Percentiles rank a stretch among this genome's conserved stretches.
Evolutionary conservation across 2,113 vertebrate species (phyloP).

Genomic region (Ramphastos sulfuratus): DNA sequence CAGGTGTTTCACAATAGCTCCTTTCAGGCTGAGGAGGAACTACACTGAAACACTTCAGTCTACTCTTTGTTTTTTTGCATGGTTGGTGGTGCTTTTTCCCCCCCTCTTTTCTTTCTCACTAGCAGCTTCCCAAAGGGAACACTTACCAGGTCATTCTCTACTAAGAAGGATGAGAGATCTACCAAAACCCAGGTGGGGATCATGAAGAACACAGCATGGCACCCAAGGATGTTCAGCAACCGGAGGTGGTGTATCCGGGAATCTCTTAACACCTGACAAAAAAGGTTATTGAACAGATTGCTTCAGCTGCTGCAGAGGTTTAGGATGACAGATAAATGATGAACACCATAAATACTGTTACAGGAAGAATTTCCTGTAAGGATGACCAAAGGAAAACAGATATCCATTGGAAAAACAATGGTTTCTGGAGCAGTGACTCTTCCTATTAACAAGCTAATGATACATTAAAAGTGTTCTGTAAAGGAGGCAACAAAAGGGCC

Average conservation of each 20-base stretch:
- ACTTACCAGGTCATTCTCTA: conserved; percentile 92
- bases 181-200: conserved; percentile 96
- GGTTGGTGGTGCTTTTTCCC: background rate
- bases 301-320: background rate
- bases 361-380: fast-evolving
- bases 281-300: background rate
- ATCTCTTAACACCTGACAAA: conserved; percentile 89
- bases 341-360: background rate
- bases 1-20: conserved; percentile 20
- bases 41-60: background rate
- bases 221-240: conserved; percentile 92
- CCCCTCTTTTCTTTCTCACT: fast-evolving
- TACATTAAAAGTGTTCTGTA: background rate
- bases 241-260: conserved; percentile 91
- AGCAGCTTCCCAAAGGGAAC: background rate
- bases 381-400: background rate
- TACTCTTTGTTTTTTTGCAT: fast-evolving
- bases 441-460: background rate
- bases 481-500: background rate
- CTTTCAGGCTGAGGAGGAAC: background rate
- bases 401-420: background rate
- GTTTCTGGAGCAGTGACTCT: background rate
- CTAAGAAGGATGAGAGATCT: conserved; percentile 92
- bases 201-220: conserved; percentile 96
- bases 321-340: background rate